These are phyloP conservation scores for Pterostichus madidus DNA, from an alignment of 2,888 invertebrate genomes.

Conservation along the genomic window DNA sequence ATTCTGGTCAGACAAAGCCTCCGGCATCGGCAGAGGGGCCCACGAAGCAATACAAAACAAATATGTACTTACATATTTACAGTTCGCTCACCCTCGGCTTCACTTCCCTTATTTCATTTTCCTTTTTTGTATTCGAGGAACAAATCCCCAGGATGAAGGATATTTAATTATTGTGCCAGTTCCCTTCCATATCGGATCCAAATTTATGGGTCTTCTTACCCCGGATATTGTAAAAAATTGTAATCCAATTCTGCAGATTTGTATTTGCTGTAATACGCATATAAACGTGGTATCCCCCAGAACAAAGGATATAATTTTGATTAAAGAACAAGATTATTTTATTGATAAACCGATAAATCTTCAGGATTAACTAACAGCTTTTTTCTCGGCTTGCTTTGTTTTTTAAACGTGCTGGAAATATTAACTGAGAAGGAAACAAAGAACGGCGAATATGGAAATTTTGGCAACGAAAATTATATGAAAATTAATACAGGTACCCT, in stretches of 20 bases:
- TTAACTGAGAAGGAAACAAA: too few species aligned
- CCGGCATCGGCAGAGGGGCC: neutral
- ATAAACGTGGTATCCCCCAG: constrained; percentile 36
- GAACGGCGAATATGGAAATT: too few species aligned
- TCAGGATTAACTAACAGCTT: constrained; percentile 37
- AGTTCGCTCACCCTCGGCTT: constrained; percentile 23
- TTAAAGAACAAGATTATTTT: constrained; percentile 52
- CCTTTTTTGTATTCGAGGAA: constrained; percentile 56
- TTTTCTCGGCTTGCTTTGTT: constrained; percentile 16
- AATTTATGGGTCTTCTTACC: constrained; percentile 59
- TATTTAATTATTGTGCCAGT: constrained; percentile 61
- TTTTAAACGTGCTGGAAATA: constrained; percentile 2
- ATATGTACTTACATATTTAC: constrained; percentile 63
- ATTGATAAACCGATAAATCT: constrained; percentile 60
- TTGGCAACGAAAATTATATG: too few species aligned
- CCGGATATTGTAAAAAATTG: constrained; percentile 61
- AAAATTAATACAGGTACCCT: too few species aligned
- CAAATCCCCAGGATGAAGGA: constrained; percentile 49
- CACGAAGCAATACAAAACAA: constrained; percentile 37
- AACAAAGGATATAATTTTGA: constrained; percentile 30
- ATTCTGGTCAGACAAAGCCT: constrained; percentile 1
- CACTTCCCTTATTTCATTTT: constrained; percentile 61
- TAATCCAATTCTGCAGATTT: constrained; percentile 59
- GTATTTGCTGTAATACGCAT: constrained; percentile 51
- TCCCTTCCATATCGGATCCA: constrained; percentile 30